phyloP scores from a whole-genome alignment of 2,888 invertebrate genomes.

The Melitaea athalia region DNA sequence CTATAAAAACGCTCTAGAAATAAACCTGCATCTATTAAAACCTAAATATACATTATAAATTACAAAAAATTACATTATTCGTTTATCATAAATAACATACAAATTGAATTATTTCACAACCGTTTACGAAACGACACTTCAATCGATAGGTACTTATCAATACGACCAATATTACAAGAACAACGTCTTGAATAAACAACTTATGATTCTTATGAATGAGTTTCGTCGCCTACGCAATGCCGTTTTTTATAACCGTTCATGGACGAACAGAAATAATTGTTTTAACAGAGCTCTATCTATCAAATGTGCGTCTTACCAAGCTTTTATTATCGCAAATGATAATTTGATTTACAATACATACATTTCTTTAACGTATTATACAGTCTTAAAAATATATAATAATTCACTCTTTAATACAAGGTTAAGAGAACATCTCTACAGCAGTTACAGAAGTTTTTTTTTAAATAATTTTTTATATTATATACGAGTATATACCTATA shows the following conservation, averaged over 20 bases:
- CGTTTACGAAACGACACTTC: constrained; percentile 23
- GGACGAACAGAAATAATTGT: constrained; percentile 66
- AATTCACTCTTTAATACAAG: no score
- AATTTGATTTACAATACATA: not conserved
- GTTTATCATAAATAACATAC: constrained; percentile 3
- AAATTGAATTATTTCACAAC: constrained; percentile 15
- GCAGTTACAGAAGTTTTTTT: no score
- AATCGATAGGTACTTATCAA: constrained; percentile 10
- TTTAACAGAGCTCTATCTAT: constrained; percentile 59
- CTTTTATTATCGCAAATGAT: not conserved
- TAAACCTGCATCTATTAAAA: not conserved
- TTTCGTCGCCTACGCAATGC: constrained; percentile 48
- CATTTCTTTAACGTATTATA: not conserved
- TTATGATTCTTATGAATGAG: constrained; percentile 50
- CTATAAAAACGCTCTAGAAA: not conserved
- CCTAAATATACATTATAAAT: not conserved
- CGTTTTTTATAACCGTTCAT: constrained; percentile 52
- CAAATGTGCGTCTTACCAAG: constrained; percentile 37
- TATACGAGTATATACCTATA: no score
- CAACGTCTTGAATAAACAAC: constrained; percentile 7
- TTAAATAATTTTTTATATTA: no score
- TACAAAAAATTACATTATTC: not conserved
- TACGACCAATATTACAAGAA: constrained; percentile 9
- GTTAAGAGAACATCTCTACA: no score
- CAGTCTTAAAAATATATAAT: no score